Conservation (phyloP, 2,113 vertebrate genomes). For the Crotalus horridus region DNA sequence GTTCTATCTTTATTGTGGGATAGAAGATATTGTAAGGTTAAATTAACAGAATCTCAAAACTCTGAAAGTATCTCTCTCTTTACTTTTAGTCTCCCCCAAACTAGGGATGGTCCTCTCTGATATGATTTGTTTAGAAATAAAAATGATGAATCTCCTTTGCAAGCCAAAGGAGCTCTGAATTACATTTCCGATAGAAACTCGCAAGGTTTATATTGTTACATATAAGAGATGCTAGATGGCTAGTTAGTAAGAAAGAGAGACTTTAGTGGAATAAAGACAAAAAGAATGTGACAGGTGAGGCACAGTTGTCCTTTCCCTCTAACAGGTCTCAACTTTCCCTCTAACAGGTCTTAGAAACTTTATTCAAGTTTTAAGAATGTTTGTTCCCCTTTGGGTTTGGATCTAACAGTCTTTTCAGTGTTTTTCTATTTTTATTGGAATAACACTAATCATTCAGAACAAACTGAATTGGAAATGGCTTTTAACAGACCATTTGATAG, state of each 20-base stretch:
- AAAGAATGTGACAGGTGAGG: background rate
- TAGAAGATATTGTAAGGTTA: background rate
- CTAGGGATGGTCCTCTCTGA: background rate
- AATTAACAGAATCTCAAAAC: background rate
- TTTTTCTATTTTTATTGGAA: background rate
- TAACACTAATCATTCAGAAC: background rate
- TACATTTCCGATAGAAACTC: background rate
- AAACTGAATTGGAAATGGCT: background rate
- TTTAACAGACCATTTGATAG: background rate
- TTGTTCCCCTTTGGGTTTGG: background rate
- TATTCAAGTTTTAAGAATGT: background rate
- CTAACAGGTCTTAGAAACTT: background rate
- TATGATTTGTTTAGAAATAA: background rate
- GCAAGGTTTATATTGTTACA: background rate
- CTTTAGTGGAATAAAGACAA: background rate
- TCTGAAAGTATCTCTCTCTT: background rate
- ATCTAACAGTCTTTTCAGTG: background rate
- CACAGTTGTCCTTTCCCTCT: conserved; percentile 8
- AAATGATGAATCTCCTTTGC: background rate
- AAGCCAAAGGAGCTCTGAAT: background rate
- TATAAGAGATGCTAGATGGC: background rate
- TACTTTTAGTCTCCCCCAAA: background rate
- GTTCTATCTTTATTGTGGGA: background rate
- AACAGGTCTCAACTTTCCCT: background rate
- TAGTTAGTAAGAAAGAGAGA: too few relatives aligned